These are phyloP conservation scores for Hetaerina titia DNA, from an alignment of 2,888 invertebrate genomes.

Conservation along the genomic window DNA sequence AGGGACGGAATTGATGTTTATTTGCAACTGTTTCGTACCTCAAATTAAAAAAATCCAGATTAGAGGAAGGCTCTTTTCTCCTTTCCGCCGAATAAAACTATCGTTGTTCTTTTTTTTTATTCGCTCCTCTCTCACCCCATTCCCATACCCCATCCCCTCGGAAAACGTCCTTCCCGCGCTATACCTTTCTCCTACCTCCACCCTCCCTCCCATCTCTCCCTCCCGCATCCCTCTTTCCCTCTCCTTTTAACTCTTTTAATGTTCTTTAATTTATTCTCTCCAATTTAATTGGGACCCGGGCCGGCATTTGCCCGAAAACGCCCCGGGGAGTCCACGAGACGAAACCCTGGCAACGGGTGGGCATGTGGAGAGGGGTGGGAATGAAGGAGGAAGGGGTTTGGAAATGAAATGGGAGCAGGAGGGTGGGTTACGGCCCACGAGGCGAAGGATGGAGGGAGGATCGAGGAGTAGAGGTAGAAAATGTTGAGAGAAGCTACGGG, in stretches of 20 bases:
- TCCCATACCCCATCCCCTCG: background rate
- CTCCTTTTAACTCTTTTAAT: slow-evolving; percentile 64
- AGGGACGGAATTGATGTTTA: slow-evolving; percentile 62
- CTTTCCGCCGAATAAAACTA: slow-evolving; percentile 60
- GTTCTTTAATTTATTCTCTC: slow-evolving; percentile 67
- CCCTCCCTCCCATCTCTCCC: background rate
- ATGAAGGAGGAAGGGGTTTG: background rate
- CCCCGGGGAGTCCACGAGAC: slow-evolving; percentile 63
- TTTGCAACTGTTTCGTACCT: slow-evolving; percentile 64
- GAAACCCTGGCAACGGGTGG: slow-evolving; percentile 28
- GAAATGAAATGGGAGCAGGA: slow-evolving; percentile 29
- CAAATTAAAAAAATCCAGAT: slow-evolving; percentile 66
- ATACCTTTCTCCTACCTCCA: background rate
- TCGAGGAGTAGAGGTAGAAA: background rate
- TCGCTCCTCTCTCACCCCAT: background rate
- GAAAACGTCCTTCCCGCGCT: background rate
- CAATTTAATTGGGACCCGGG: slow-evolving; percentile 64
- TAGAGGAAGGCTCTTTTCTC: slow-evolving; percentile 58
- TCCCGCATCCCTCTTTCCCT: background rate
- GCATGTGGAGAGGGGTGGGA: background rate
- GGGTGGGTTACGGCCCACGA: background rate
- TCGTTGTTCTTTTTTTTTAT: slow-evolving; percentile 41
- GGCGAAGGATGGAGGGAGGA: background rate
- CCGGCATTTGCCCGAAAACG: slow-evolving; percentile 63
- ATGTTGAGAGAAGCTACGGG: background rate